phyloP scores from a whole-genome alignment of 2,888 invertebrate genomes.

The Theretra japonica region DNA sequence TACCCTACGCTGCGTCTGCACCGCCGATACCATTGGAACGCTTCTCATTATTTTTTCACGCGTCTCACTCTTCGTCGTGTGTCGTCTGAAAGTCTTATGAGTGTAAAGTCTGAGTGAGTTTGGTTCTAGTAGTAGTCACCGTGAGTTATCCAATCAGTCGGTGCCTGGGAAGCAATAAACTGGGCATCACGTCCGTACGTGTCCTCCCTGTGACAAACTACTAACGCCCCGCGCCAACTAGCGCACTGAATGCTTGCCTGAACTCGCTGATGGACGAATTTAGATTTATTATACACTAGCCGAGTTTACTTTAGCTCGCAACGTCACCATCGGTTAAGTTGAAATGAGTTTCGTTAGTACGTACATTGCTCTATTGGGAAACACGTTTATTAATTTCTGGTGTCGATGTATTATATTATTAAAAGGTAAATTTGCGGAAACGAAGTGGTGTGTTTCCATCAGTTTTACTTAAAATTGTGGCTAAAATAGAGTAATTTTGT shows the following conservation, averaged over 20 bases:
- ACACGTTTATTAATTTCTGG: slow-evolving; percentile 1
- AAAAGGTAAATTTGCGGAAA: neutral
- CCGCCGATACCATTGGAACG: neutral
- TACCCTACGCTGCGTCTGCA: slow-evolving; percentile 35
- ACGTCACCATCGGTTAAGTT: slow-evolving; percentile 36
- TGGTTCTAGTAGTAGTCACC: slow-evolving; percentile 36
- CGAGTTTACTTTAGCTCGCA: slow-evolving; percentile 54
- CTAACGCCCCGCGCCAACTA: slow-evolving; percentile 47
- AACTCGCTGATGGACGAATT: slow-evolving; percentile 65
- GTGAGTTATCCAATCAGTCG: slow-evolving; percentile 66
- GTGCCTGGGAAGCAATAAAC: slow-evolving; percentile 68
- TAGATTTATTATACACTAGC: slow-evolving; percentile 63
- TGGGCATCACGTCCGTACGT: slow-evolving; percentile 69
- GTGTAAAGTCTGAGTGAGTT: slow-evolving; percentile 43
- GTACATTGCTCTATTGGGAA: slow-evolving; percentile 36
- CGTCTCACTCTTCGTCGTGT: neutral
- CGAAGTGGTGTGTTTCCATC: neutral
- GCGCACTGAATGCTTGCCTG: slow-evolving; percentile 53
- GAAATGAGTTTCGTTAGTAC: slow-evolving; percentile 53
- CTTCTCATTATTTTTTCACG: slow-evolving; percentile 12
- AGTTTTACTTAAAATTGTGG: too few relatives aligned
- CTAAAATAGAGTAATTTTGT: too few relatives aligned
- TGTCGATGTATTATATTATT: neutral
- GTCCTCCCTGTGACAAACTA: slow-evolving; percentile 60
- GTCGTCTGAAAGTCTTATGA: neutral